Base-by-base conservation (phyloP, 2,113 vertebrate species). In the Anthoscopus minutus region DNA sequence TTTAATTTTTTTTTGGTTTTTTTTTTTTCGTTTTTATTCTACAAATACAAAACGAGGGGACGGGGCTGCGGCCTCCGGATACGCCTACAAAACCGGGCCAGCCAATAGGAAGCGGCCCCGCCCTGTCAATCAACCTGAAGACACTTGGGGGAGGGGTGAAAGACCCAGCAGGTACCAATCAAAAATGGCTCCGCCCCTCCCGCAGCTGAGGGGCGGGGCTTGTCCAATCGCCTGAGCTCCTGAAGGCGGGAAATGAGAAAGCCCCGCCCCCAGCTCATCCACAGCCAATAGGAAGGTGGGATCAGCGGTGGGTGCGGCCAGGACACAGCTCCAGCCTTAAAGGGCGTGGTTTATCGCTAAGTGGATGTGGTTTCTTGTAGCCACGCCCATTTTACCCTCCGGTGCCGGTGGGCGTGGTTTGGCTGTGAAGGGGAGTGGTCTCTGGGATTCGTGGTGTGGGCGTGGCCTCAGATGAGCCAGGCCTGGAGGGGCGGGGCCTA, bases 311-410 rank as follows among this genome's bases (percentile, higher is more conserved):
- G 60, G 35, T 16, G 6, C 7, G 9, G n/a, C 9, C 15, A 9
- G 4, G 1, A 1, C 1, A 3, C 5, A 3, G 28, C 30, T 2
- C 57, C 31, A 4, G 31, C 20, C 7, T 11, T 13, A 12, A 0
- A 19, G n/a, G 65, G 28, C 14, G 27, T 10, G 48, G 42, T 3
- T 19, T 30, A 1, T 2, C 25, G 7, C 27, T 35, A 57, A 10
- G 8, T 7, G 13, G 61, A 37, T 8, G 44, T 10, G 25, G 20
- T 1, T 19, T 15, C 0, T 2, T 1, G 0, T 9, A 4, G 3
- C 9, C 54, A 37, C 30, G 2, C 65, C 57, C 25, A 2, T 10
- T 17, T 35, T 22, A 18, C 42, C 54, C 71, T 45, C 45, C 15
- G 40, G 40, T 40, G 40, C 13, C 13, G 40, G n/a, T 16, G 47